Base-by-base conservation (phyloP, 2,113 vertebrate species). In the Reinhardtius hippoglossoides region DNA sequence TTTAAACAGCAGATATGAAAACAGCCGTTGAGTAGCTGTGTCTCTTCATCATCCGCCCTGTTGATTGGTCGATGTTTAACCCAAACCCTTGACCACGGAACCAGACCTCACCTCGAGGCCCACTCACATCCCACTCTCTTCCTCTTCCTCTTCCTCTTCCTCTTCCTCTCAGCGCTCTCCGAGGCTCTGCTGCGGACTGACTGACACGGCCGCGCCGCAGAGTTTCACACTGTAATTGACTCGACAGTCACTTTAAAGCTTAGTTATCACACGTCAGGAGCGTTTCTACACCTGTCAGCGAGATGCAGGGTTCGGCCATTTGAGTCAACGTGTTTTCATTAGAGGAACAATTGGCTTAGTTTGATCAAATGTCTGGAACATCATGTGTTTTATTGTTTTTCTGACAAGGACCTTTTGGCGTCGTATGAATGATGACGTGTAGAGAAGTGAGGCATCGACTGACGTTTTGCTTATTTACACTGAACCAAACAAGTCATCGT, bases 221-320 rank as follows among this genome's bases (percentile, higher is more conserved):
- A 63, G 57, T 26, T 65, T 68, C 74, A 56, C 61, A n/a, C 65
- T 48, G 60, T 65, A 74, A 83, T 83, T 61, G 65, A 70, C 75
- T 27, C 65, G 81, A 57, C 81, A 71, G 66, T 67, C 16, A 62
- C 26, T 71, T 70, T 56, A 56, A 67, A 75, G 71, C 71, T 67
- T n/a, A 12, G 61, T 63, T 58, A 27, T 79, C 81, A 42, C 66
- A 56, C 23, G 76, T 66, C 76, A 71, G 13, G 24, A 70, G 60
- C 61, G 42, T 78, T 62, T 79, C 54, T 75, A 50, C 67, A 83
- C 81, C 67, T 79, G 81, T 75, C 71, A 67, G 54, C 15, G 44
- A 68, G 23, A 59, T 44, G 10, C n/a, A 18, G 8, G 27, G 14
- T 9, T 61, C 56, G 24, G 31, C 15, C 60, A n/a, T 60, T 5